Conservation (phyloP, 2,797 vertebrate species). For the Circus cinereus region DNA sequence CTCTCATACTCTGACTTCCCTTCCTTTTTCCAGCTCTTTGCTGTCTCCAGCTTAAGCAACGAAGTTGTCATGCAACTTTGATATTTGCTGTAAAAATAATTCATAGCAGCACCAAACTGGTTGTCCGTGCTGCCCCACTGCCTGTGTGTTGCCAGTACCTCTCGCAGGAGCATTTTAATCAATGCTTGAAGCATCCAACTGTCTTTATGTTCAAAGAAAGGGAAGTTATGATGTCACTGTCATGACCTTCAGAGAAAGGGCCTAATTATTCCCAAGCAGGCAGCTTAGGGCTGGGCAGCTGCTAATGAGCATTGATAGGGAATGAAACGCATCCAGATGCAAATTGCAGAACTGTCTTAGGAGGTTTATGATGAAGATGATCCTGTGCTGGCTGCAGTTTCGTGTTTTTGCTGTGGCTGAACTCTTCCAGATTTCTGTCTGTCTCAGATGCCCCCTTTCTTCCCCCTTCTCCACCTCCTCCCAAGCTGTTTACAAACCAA, state of each 20-base stretch:
- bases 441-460: neutral
- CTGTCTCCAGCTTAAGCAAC: neutral
- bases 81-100: neutral
- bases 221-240: neutral
- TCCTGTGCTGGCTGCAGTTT: neutral
- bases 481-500: neutral
- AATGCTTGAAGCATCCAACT: neutral
- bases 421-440: neutral
- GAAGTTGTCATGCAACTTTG: neutral
- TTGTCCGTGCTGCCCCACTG: neutral
- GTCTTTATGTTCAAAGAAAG: neutral
- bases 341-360: neutral
- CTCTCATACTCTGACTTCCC: neutral
- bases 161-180: neutral
- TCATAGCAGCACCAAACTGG: neutral
- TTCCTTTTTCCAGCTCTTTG: neutral
- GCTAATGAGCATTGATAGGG: slow-evolving; percentile 36
- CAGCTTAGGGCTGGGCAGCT: slow-evolving; percentile 35
- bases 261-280: slow-evolving; percentile 46
- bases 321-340: neutral
- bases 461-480: neutral
- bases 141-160: neutral
- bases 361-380: neutral
- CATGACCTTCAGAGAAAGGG: slow-evolving; percentile 28
- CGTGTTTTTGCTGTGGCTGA: neutral